phyloP scores from a whole-genome alignment of 2,797 vertebrate genomes.

The Gadopsis marmoratus region DNA sequence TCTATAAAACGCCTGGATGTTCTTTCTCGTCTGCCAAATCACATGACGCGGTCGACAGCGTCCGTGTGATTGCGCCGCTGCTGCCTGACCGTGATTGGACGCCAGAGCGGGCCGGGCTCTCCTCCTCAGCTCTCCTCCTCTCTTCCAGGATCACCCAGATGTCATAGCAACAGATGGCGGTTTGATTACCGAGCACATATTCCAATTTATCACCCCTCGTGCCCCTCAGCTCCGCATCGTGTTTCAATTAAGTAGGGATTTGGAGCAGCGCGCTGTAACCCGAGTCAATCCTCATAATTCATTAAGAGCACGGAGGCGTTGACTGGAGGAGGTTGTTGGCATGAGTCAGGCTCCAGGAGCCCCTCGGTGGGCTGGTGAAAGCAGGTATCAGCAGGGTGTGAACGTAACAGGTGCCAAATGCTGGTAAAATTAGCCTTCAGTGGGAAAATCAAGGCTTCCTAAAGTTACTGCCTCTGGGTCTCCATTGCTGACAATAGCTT shows the following conservation, averaged over 20 bases:
- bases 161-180: constrained; percentile 76
- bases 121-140: constrained; percentile 7
- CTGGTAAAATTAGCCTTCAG: not conserved
- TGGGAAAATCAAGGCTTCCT: not conserved
- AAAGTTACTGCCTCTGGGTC: too few species aligned
- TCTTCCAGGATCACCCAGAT: constrained; percentile 23
- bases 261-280: constrained; percentile 46
- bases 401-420: not conserved
- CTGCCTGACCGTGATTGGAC: constrained; percentile 22
- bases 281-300: constrained; percentile 70
- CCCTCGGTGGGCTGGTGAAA: not conserved
- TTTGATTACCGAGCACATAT: constrained; percentile 73
- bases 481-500: too few species aligned
- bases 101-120: not conserved
- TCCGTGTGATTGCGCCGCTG: not conserved
- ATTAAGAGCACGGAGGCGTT: constrained; percentile 64
- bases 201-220: constrained; percentile 67
- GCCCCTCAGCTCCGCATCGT: constrained; percentile 65
- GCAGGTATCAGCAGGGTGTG: constrained; percentile 7
- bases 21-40: constrained; percentile 1
- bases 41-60: not conserved
- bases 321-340: constrained; percentile 47
- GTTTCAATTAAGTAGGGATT: constrained; percentile 81
- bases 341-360: constrained; percentile 37
- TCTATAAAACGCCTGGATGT: not conserved